These are phyloP conservation scores for Umimayanthus kanabou DNA, from an alignment of 92 coral and sea anemone genomes.

Conservation along the genomic window DNA sequence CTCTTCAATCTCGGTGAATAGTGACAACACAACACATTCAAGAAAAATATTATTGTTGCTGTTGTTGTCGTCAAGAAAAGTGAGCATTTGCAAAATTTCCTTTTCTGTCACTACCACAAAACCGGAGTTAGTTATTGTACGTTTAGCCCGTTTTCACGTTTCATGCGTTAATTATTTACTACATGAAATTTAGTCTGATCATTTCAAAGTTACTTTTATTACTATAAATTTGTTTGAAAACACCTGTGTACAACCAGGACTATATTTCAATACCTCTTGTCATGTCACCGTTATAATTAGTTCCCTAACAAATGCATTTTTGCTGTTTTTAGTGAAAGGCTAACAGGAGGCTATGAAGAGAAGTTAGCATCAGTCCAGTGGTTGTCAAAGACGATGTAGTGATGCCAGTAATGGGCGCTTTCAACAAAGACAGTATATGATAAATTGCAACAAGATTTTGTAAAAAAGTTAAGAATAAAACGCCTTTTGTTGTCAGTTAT, in stretches of 20 bases:
- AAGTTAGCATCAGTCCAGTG: not conserved
- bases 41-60: too few species aligned
- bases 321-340: not conserved
- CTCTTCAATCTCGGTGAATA: too few species aligned
- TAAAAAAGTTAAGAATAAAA: too few species aligned
- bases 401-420: not conserved
- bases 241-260: too few species aligned
- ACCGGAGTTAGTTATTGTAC: too few species aligned
- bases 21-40: too few species aligned
- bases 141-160: not conserved
- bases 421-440: not conserved
- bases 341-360: not conserved
- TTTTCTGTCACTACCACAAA: too few species aligned
- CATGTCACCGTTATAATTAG: not conserved
- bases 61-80: too few species aligned
- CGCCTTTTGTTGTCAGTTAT: too few species aligned
- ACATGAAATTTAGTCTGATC: not conserved
- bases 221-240: too few species aligned
- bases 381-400: not conserved
- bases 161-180: not conserved
- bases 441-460: not conserved
- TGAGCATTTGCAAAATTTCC: too few species aligned
- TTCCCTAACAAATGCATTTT: not conserved
- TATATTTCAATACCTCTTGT: too few species aligned
- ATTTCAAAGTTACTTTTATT: not conserved